Evolutionary conservation across 2,113 vertebrate species (phyloP).

Genomic region (Anser brachyrhynchus): DNA sequence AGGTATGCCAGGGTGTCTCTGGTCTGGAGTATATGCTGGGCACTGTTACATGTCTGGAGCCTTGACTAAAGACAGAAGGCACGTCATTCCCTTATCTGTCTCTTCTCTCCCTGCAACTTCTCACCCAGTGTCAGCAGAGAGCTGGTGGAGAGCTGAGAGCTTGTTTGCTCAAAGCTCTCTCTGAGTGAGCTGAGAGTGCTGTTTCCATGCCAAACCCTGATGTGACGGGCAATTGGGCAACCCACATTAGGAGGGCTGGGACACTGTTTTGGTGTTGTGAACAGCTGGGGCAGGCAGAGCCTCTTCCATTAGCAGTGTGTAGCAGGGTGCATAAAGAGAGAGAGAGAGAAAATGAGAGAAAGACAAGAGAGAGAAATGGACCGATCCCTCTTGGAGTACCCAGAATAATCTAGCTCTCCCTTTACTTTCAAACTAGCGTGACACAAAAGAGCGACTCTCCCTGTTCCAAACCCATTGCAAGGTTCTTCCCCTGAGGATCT

Average conservation of each 20-base stretch:
- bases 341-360: neutral
- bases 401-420: neutral
- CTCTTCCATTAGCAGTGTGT: neutral
- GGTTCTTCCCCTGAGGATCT: neutral
- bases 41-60: neutral
- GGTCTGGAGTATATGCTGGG: neutral
- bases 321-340: neutral
- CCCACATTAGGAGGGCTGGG: neutral
- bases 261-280: neutral
- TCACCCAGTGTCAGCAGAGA: neutral
- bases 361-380: neutral
- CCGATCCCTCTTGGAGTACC: neutral
- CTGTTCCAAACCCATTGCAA: neutral
- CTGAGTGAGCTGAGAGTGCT: conserved; percentile 11
- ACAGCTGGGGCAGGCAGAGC: neutral
- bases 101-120: neutral
- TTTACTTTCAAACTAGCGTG: neutral
- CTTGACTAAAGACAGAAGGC: neutral
- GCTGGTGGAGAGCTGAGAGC: neutral
- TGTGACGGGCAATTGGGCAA: neutral
- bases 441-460: neutral
- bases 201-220: conserved; percentile 57
- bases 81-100: fast-evolving
- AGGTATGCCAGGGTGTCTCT: neutral
- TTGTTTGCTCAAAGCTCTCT: conserved; percentile 49